Base-by-base conservation (phyloP, 1,140 invertebrate genomes). In the Pogonomyrmex californicus region DNA sequence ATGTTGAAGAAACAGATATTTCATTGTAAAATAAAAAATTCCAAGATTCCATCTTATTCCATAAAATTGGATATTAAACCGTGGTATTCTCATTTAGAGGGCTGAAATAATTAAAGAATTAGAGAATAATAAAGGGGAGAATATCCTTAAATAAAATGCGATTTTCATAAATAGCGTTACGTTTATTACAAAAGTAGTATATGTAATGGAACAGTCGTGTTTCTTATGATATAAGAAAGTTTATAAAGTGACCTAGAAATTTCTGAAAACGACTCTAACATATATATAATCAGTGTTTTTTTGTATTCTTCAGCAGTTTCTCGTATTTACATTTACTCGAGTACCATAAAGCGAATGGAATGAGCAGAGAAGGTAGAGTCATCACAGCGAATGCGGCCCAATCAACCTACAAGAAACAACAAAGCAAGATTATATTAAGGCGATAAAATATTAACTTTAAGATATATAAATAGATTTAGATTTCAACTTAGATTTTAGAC, bases 331-430 rank as follows among this genome's bases (percentile, higher is more conserved):
- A 97, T 95, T 99, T 99, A 93, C 98, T 99, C 33, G 97, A 97
- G 94, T 97, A 99, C 98, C 99, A 99, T 66, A 99, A 96, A 38
- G 97, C 96, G 94, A 99, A 98, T 44, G 99, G 99, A 95, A 99
- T 98, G n/a, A 97, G 97, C 17, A 99, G 95, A 3, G 98, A 99
- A 68, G 99, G 99, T 66, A 99, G 95, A 56, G 98, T 98, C 98
- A 99, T 99, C 7, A 99, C 97, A 77, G 98, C 98, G 95, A 99
- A 99, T 44, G 98, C 98, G 66, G 97, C 96, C 99, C 99, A 99
- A 94, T 99, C 99, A 77, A 99, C 92, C 97, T 98, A 93, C 1
- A 0, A 36, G 2, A 47, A 0, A 33, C 0, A 38, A 70, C 6
- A 66, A 10, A 60, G 54, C n/a, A 30, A 10, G 10, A 44, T 71